Conservation (phyloP, 2,113 vertebrate species). For the Salvelinus fontinalis region DNA sequence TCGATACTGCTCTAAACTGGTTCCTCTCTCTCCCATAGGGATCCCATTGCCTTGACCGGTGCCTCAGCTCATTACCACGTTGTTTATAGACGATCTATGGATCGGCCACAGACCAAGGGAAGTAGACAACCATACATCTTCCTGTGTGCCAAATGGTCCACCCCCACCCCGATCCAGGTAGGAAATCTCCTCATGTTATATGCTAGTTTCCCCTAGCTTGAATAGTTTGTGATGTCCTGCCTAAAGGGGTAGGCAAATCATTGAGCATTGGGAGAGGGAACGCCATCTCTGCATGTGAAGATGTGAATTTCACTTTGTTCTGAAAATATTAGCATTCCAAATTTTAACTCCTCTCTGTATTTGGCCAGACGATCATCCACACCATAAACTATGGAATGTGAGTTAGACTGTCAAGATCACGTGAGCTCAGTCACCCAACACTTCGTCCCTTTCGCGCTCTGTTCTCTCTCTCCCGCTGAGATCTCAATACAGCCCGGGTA, state of each 20-base stretch:
- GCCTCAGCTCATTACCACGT: conserved; percentile 24
- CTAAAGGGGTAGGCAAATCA: too few species aligned
- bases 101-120: conserved; percentile 8
- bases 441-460: not conserved
- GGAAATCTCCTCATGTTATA: too few species aligned
- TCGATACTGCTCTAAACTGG: conserved; percentile 22
- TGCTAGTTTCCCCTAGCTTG: too few species aligned
- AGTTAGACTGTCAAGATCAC: not conserved
- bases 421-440: not conserved
- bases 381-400: not conserved
- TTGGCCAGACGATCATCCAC: too few species aligned
- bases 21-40: not conserved
- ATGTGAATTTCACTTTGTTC: too few species aligned
- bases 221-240: too few species aligned
- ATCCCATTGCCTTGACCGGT: conserved; percentile 17
- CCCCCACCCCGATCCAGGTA: too few species aligned
- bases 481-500: conserved; percentile 58
- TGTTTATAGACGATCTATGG: conserved; percentile 25
- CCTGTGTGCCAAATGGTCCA: not conserved
- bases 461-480: conserved; percentile 22
- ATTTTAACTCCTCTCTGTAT: too few species aligned
- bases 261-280: too few species aligned
- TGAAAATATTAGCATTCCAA: too few species aligned
- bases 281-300: too few species aligned
- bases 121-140: conserved; percentile 34